Base-by-base conservation (phyloP, 35 echinoderm and acorn worm genomes). In the Acanthaster planci region DNA sequence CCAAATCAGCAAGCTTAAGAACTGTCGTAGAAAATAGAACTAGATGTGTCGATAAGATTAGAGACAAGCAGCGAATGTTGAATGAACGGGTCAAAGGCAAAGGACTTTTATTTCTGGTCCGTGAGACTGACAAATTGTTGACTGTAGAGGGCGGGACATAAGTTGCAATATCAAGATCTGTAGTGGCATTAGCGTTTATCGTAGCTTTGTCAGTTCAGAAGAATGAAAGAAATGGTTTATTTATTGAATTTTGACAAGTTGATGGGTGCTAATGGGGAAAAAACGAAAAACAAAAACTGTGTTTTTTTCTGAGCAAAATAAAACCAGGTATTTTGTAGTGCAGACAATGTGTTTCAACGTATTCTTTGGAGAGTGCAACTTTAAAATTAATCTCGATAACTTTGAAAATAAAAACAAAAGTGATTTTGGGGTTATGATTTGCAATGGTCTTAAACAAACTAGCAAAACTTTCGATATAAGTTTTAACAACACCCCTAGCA, bases 291-390 rank as follows among this genome's bases (percentile, higher is more conserved):
- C 4, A 47, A 47, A 47, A 47, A 4, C 4, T 47, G 42, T 47
- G 42, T 47, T 47, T 47, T 47, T 12, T 72, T 31, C 64, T 19
- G 64, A 27, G 64, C 23, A 29, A 72, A 72, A 72, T 72, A 72
- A 72, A 72, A 36, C 64, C 22, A 72, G 64, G 64, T 72, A 72
- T 72, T 72, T 72, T 72, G 64, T 72, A 72, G 64, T 72, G 26
- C 30, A 72, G 14, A 72, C 2, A 30, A 29, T 29, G 64, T 6
- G 26, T 72, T 72, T 72, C 42, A 4, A 6, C 12, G 12, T 47
- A 6, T 47, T 47, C 42, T 6, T 47, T 47, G 42, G 42, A 47
- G 12, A 47, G 42, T 47, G 12, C 42, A n/a, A n/a, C n/a, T n/a
- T n/a, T n/a, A n/a, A n/a, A n/a, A n/a, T n/a, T n/a, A n/a, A n/a